Percentiles rank a stretch among this genome's conserved stretches.
Conservation (phyloP, 2,888 invertebrate genomes). For the Amiota mariae region DNA sequence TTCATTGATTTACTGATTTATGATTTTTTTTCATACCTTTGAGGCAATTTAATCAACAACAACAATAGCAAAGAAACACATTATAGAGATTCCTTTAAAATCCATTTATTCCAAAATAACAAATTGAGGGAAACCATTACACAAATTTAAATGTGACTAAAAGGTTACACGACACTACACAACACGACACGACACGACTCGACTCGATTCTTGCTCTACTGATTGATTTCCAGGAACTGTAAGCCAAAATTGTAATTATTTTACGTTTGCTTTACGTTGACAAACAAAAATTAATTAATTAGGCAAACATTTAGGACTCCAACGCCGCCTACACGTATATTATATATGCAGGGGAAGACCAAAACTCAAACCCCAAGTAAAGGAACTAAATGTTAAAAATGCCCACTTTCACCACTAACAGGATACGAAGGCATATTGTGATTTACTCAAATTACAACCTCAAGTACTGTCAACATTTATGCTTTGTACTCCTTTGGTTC, state of each 20-base stretch:
- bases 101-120: no score
- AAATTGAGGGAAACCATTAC: no score
- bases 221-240: no score
- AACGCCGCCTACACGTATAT: background rate
- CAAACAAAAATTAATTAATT: constrained; percentile 17
- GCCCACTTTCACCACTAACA: background rate
- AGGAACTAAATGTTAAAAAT: background rate
- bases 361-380: background rate
- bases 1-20: constrained; percentile 17
- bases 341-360: background rate
- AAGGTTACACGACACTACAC: no score
- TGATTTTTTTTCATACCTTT: background rate
- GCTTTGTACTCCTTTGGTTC: no score
- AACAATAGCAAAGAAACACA: no score
- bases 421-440: background rate
- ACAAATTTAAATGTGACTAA: no score
- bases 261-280: background rate
- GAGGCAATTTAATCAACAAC: no score
- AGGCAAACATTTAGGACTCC: constrained; percentile 1
- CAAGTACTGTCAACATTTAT: constrained; percentile 3
- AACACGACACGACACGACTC: no score
- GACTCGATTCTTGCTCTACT: no score
- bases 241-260: no score
- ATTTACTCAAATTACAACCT: constrained; percentile 17
- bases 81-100: no score